phyloP scores from a whole-genome alignment of 1,140 invertebrate genomes.

The Zaprionus tsacasi region DNA sequence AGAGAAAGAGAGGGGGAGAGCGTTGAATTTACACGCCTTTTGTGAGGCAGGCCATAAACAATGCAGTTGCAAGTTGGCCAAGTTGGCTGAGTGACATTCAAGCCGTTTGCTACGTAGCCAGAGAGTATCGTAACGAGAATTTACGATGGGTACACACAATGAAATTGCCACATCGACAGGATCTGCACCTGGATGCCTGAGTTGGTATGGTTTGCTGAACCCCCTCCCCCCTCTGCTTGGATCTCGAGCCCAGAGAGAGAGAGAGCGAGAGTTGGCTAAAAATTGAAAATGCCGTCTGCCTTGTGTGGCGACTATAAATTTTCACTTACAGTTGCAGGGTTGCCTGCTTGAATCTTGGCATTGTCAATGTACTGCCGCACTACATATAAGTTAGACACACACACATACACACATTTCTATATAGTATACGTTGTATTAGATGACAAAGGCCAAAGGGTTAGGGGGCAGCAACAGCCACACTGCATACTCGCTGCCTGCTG shows the following conservation, averaged over 20 bases:
- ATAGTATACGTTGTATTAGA: conserved; percentile 56
- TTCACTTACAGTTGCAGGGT: conserved; percentile 57
- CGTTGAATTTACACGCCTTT: conserved; percentile 54
- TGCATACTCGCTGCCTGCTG: conserved; percentile 39
- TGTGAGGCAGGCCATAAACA: conserved; percentile 65
- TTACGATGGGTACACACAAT: conserved; percentile 80
- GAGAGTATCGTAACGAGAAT: conserved; percentile 69
- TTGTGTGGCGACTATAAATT: conserved; percentile 72
- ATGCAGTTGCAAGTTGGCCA: conserved; percentile 69
- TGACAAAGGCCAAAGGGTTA: conserved; percentile 36
- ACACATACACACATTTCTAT: conserved; percentile 25
- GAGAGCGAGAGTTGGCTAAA: conserved; percentile 17
- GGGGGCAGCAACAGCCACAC: conserved; percentile 13
- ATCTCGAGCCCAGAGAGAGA: conserved; percentile 20
- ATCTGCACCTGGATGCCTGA: conserved; percentile 46
- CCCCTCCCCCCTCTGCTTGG: neutral
- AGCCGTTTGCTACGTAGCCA: conserved; percentile 20
- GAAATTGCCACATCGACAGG: conserved; percentile 70
- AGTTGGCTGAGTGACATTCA: conserved; percentile 62
- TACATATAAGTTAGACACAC: conserved; percentile 42
- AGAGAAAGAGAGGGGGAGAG: neutral
- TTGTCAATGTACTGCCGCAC: conserved; percentile 41
- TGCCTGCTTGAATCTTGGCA: conserved; percentile 42
- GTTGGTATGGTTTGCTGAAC: neutral
- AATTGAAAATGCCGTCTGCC: conserved; percentile 46